A percentile compares a stretch with the other conserved stretches of the same genome.
phyloP scores from a whole-genome alignment of 2,113 vertebrate genomes.

The Gadus macrocephalus region DNA sequence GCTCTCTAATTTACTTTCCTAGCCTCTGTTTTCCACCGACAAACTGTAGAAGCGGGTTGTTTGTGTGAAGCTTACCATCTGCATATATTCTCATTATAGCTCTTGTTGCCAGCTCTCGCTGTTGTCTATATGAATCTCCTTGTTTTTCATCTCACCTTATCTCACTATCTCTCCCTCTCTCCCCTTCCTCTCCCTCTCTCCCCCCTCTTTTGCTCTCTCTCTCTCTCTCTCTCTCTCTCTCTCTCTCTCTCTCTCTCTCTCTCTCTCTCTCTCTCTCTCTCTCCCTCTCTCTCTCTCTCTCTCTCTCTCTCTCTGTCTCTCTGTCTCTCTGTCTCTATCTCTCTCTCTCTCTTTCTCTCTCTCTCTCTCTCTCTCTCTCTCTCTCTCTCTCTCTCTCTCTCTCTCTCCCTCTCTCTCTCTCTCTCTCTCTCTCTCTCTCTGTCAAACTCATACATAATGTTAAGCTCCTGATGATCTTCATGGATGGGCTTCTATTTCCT shows the following conservation, averaged over 20 bases:
- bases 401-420: too few species aligned
- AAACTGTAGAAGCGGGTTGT: neutral
- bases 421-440: neutral
- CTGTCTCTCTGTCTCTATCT: too few species aligned
- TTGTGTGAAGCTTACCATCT: constrained; percentile 18
- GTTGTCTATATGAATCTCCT: neutral
- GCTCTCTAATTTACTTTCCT: neutral
- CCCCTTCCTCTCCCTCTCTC: too few species aligned
- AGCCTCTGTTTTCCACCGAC: neutral
- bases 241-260: neutral
- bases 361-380: too few species aligned
- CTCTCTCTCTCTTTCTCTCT: too few species aligned
- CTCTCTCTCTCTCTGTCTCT: neutral
- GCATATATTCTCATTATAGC: constrained; percentile 9
- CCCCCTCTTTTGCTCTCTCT: too few species aligned
- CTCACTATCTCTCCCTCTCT: too few species aligned
- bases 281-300: neutral
- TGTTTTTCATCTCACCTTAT: neutral
- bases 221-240: too few species aligned
- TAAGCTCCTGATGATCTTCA: neutral
- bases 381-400: too few species aligned
- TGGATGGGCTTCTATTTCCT: neutral
- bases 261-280: neutral
- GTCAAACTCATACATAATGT: neutral
- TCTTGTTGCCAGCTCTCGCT: neutral